phyloP scores from a whole-genome alignment of 2,113 vertebrate genomes.

The Chitala chitala region DNA sequence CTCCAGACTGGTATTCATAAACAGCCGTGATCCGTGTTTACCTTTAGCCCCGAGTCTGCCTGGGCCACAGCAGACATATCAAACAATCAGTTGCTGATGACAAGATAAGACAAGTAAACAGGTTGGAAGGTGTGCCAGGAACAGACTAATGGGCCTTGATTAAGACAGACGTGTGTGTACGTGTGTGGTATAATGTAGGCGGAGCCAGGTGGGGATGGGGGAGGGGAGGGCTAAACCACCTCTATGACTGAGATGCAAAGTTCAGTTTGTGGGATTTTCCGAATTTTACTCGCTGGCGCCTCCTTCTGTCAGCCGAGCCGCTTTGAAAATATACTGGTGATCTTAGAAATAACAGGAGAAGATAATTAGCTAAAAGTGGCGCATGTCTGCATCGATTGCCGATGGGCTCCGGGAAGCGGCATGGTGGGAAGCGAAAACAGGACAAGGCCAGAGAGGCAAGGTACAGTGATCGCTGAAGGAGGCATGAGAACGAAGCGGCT shows the following conservation, averaged over 20 bases:
- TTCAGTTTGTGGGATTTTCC: conserved; percentile 7
- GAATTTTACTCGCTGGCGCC: neutral
- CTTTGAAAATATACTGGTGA: neutral
- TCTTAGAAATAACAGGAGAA: too few relatives aligned
- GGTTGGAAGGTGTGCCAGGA: neutral
- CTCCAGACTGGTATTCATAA: conserved; percentile 25
- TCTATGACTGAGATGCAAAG: conserved; percentile 17
- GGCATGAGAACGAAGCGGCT: neutral
- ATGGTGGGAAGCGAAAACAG: too few relatives aligned
- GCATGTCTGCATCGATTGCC: neutral
- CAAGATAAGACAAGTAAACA: conserved; percentile 18
- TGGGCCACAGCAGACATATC: conserved; percentile 1
- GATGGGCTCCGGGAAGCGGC: neutral
- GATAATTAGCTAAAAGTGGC: too few relatives aligned
- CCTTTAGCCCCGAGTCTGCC: neutral
- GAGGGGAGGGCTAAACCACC: neutral
- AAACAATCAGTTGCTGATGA: conserved; percentile 20
- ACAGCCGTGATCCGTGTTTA: conserved; percentile 30
- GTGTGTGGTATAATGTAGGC: conserved; percentile 7
- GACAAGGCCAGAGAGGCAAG: neutral
- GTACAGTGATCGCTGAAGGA: neutral
- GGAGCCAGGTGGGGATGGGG: too few relatives aligned
- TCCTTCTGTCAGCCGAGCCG: too few relatives aligned
- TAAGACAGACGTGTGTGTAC: conserved; percentile 6
- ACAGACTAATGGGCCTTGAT: neutral